Evolutionary conservation across 2,797 vertebrate species (phyloP).

Genomic region (Tokudaia tokunoshimensis): DNA sequence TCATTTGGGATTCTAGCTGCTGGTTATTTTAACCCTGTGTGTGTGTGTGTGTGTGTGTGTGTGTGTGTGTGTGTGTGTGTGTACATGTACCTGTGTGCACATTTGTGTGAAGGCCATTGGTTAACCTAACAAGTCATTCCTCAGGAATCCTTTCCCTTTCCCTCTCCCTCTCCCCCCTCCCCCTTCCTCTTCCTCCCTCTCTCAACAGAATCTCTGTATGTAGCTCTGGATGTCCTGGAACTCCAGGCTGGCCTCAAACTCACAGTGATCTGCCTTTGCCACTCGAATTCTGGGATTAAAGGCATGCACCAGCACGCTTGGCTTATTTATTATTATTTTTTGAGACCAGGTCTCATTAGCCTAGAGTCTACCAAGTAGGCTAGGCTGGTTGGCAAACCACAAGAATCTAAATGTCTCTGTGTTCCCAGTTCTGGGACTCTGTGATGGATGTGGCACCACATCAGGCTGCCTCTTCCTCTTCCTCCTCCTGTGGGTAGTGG

Average conservation of each 20-base stretch:
- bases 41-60: background rate
- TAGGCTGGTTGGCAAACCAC: background rate
- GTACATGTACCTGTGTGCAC: background rate
- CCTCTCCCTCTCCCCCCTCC: rapidly evolving
- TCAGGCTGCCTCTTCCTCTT: background rate
- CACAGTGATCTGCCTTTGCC: background rate
- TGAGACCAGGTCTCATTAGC: background rate
- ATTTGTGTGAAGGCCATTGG: background rate
- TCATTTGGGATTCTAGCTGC: constrained; percentile 59
- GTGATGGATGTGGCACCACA: no score
- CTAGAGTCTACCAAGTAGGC: background rate
- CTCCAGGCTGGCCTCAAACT: background rate
- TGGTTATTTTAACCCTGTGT: background rate
- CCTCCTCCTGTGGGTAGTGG: background rate
- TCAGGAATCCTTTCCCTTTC: background rate
- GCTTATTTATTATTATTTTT: background rate
- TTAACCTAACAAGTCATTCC: background rate
- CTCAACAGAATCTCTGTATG: background rate
- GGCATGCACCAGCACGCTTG: rapidly evolving
- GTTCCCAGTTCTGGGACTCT: background rate
- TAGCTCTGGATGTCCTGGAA: background rate
- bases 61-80: no score
- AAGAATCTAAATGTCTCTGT: background rate
- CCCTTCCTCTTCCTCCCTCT: rapidly evolving
- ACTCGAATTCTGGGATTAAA: background rate